Evolutionary conservation across 1,140 invertebrate species (phyloP).

Genomic region (Lepidotrigona ventralis): DNA sequence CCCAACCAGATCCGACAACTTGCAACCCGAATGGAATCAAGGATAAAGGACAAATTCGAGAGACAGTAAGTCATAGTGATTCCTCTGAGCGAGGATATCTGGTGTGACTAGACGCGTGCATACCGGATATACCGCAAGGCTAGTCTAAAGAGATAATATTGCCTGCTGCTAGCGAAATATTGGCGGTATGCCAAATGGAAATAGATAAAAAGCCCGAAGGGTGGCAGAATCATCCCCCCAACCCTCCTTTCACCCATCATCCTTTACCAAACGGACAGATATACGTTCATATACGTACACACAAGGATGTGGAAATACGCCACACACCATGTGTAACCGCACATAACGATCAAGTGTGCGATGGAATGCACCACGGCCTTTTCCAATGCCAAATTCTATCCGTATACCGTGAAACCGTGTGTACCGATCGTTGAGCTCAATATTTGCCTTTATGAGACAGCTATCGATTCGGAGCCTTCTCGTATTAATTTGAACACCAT

Average conservation of each 20-base stretch:
- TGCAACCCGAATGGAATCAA: not conserved
- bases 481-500: not conserved
- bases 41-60: constrained; percentile 14
- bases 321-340: constrained; percentile 26
- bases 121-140: constrained; percentile 60
- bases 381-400: constrained; percentile 29
- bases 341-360: constrained; percentile 30
- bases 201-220: constrained; percentile 75
- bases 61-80: constrained; percentile 64
- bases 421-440: not conserved
- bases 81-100: constrained; percentile 50
- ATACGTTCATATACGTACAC: constrained; percentile 9
- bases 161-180: constrained; percentile 72
- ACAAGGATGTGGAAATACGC: constrained; percentile 24
- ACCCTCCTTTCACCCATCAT: not conserved
- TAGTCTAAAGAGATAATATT: constrained; percentile 77
- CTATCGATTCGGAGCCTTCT: not conserved
- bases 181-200: constrained; percentile 77
- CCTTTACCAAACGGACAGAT: constrained; percentile 24
- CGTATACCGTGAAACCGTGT: not conserved
- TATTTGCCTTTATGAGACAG: constrained; percentile 10
- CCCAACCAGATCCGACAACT: not conserved
- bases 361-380: not conserved
- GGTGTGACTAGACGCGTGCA: constrained; percentile 56
- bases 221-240: constrained; percentile 37